Conservation (phyloP, 2,888 invertebrate species). For the Galeopsomyia nigrocyanea region DNA sequence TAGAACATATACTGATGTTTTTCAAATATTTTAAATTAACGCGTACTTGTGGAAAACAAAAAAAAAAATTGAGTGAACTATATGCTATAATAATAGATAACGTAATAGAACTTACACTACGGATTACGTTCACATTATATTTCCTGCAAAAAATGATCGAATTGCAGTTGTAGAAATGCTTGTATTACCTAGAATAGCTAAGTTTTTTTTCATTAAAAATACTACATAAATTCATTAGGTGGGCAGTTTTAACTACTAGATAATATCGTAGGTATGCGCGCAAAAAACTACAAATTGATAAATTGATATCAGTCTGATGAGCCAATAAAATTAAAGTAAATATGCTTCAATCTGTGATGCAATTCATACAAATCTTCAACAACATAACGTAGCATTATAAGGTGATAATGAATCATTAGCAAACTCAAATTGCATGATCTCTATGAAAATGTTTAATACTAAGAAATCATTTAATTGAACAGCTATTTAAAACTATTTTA, state of each 20-base stretch:
- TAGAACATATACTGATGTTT: conserved; percentile 38
- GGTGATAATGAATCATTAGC: too few species aligned
- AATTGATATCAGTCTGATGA: conserved; percentile 41
- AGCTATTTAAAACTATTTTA: too few species aligned
- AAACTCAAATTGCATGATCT: too few species aligned
- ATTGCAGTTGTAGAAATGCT: conserved; percentile 37
- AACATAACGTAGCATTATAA: too few species aligned
- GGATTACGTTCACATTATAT: conserved; percentile 33
- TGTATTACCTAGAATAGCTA: conserved; percentile 9
- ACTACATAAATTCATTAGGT: conserved; percentile 40
- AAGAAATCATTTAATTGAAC: too few species aligned
- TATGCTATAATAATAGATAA: conserved; percentile 34
- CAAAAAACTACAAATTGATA: conserved; percentile 39
- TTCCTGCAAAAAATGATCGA: conserved; percentile 28
- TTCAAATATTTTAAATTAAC: conserved; percentile 41
- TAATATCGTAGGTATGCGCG: conserved; percentile 39
- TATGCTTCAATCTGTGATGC: too few species aligned
- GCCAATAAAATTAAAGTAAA: not conserved
- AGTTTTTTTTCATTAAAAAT: conserved; percentile 29
- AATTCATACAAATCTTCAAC: too few species aligned
- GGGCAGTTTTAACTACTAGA: conserved; percentile 44
- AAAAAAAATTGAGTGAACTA: conserved; percentile 40
- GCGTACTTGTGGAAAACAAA: conserved; percentile 28
- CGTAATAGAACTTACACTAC: conserved; percentile 37
- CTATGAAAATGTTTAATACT: too few species aligned